These are phyloP conservation scores for Sebastes vulpes DNA, from an alignment of 2,797 vertebrate species.

Conservation along the genomic window DNA sequence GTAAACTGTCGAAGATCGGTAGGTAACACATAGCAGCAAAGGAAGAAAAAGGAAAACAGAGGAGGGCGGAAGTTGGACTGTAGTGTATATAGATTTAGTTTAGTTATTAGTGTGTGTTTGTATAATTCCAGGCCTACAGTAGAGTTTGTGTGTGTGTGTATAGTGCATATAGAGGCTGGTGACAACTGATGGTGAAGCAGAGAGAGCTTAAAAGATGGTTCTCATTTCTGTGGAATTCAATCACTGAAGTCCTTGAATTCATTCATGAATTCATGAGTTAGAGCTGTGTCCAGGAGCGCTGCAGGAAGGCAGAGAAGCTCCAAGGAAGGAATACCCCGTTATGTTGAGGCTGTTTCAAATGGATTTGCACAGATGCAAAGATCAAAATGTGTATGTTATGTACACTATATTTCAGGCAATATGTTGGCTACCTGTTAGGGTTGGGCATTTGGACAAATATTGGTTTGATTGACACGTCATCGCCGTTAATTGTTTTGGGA, in stretches of 20 bases:
- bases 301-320: neutral
- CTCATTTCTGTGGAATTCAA: constrained; percentile 40
- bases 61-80: constrained; percentile 17
- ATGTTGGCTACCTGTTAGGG: too few species aligned
- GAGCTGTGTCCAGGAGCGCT: neutral
- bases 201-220: constrained; percentile 45
- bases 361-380: neutral
- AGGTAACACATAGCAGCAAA: neutral
- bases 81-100: constrained; percentile 60
- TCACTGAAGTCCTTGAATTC: constrained; percentile 24
- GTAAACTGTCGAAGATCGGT: constrained; percentile 16
- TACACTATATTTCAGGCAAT: neutral
- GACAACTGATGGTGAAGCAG: constrained; percentile 22
- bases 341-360: neutral
- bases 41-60: neutral
- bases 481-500: too few species aligned
- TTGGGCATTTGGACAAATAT: too few species aligned
- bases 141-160: neutral
- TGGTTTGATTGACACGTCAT: too few species aligned
- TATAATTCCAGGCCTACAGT: neutral
- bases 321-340: neutral
- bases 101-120: constrained; percentile 27
- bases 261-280: neutral
- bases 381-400: neutral
- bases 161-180: neutral